These are phyloP conservation scores for Dicaeum eximium DNA, from an alignment of 2,113 vertebrate species.

Conservation along the genomic window DNA sequence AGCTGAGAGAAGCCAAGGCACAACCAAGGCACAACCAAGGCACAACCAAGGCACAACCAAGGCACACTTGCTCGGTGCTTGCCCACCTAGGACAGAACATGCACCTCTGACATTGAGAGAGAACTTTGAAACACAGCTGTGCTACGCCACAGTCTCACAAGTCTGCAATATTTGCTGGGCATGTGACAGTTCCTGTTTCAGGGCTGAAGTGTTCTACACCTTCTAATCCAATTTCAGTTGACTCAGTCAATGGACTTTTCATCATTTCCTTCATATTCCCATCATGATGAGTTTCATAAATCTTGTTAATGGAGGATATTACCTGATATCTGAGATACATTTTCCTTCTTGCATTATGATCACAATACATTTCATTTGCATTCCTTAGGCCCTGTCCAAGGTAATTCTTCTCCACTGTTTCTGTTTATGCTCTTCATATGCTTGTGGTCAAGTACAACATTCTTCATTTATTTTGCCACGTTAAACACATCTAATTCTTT, in stretches of 20 bases:
- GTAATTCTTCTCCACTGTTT: conserved; percentile 53
- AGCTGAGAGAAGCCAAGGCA: neutral
- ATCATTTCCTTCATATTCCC: conserved; percentile 42
- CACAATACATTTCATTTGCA: conserved; percentile 65
- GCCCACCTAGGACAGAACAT: neutral
- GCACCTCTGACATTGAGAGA: neutral
- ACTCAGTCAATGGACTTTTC: conserved; percentile 62
- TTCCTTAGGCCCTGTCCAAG: conserved; percentile 51
- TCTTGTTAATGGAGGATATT: conserved; percentile 71
- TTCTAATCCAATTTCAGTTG: conserved; percentile 61
- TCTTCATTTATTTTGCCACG: conserved; percentile 32
- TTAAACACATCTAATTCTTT: conserved; percentile 48
- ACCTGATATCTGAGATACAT: conserved; percentile 66
- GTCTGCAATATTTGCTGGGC: conserved; percentile 9
- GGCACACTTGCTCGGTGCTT: fast-evolving
- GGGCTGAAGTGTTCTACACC: conserved; percentile 46
- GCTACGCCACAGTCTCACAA: neutral
- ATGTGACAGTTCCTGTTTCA: conserved; percentile 1
- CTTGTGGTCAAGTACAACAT: conserved; percentile 41
- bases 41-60: neutral
- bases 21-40: neutral
- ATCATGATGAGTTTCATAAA: conserved; percentile 67
- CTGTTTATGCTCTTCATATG: conserved; percentile 48
- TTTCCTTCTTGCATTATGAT: conserved; percentile 70
- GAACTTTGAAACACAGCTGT: neutral